Percentiles rank a stretch among this genome's conserved stretches.
Conservation (phyloP, 1,140 invertebrate species). For the Steinernema khuongi region DNA sequence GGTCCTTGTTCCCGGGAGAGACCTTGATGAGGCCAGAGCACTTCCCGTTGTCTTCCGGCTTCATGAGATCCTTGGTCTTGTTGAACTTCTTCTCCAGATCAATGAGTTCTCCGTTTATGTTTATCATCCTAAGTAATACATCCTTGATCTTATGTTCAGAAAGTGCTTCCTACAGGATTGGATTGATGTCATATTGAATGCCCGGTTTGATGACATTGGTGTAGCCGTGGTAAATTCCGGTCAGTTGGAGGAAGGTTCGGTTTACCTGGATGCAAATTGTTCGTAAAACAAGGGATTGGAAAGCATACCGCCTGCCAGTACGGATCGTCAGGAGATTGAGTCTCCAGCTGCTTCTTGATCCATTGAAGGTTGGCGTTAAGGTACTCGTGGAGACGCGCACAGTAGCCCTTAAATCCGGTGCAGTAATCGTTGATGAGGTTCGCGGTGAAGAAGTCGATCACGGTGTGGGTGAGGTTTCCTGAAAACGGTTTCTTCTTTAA, state of each 20-base stretch:
- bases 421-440: slow-evolving; percentile 51
- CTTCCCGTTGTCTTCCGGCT: slow-evolving; percentile 59
- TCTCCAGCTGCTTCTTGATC: slow-evolving; percentile 42
- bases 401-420: slow-evolving; percentile 52
- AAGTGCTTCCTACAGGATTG: slow-evolving; percentile 64
- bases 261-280: slow-evolving; percentile 60
- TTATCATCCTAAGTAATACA: slow-evolving; percentile 48
- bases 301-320: slow-evolving; percentile 48
- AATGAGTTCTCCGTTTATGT: slow-evolving; percentile 71
- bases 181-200: slow-evolving; percentile 38
- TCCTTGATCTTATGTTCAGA: slow-evolving; percentile 31
- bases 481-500: not conserved
- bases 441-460: slow-evolving; percentile 43
- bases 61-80: slow-evolving; percentile 48
- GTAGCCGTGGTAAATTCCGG: slow-evolving; percentile 63
- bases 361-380: slow-evolving; percentile 48
- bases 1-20: slow-evolving; percentile 60
- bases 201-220: slow-evolving; percentile 33
- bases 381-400: slow-evolving; percentile 42
- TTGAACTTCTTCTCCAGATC: slow-evolving; percentile 66
- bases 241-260: slow-evolving; percentile 61
- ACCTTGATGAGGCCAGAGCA: slow-evolving; percentile 68
- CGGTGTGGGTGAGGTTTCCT: slow-evolving; percentile 39
- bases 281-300: slow-evolving; percentile 21
- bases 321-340: slow-evolving; percentile 46